Percentiles rank a stretch among this genome's conserved stretches.
phyloP scores from a whole-genome alignment of 2,888 invertebrate genomes.

The Drosophila anceps region DNA sequence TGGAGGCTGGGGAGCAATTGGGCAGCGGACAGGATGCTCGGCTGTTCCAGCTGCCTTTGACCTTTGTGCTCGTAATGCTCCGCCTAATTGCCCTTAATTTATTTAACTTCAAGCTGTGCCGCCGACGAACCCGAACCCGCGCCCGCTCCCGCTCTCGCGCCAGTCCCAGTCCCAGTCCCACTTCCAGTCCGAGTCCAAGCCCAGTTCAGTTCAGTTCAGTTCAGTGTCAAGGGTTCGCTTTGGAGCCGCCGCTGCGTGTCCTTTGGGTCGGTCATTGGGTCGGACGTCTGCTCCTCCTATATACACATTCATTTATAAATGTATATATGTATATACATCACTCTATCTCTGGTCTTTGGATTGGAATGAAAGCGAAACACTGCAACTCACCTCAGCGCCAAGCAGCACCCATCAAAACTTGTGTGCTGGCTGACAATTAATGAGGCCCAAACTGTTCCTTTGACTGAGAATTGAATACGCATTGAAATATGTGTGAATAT shows the following conservation, averaged over 20 bases:
- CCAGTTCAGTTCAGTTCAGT: background rate
- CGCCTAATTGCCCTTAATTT: conserved; percentile 80
- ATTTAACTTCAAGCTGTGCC: conserved; percentile 80
- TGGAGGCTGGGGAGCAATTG: conserved; percentile 37
- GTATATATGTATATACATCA: background rate
- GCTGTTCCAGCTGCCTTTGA: conserved; percentile 41
- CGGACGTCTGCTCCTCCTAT: background rate
- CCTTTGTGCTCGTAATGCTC: conserved; percentile 73
- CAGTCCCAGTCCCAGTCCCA: background rate
- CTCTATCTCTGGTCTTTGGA: conserved; percentile 11
- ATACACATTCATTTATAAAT: conserved; percentile 2
- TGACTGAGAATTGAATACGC: conserved; percentile 23
- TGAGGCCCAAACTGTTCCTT: conserved; percentile 24
- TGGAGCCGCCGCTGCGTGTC: conserved; percentile 59
- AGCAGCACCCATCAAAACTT: background rate
- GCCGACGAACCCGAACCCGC: conserved; percentile 33
- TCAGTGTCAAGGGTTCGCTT: conserved; percentile 74
- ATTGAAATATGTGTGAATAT: conserved; percentile 14
- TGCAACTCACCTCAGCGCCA: background rate
- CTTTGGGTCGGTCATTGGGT: conserved; percentile 57
- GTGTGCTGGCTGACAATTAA: conserved; percentile 12
- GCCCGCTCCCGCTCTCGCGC: background rate
- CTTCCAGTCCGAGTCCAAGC: too few species aligned
- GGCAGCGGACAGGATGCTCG: conserved; percentile 29
- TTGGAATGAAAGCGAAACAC: conserved; percentile 23